Evolutionary conservation across 2,113 vertebrate genomes (phyloP), one percentile per base, ranked within the genome.

Genomic region (Thinocorus orbignyianus): DNA sequence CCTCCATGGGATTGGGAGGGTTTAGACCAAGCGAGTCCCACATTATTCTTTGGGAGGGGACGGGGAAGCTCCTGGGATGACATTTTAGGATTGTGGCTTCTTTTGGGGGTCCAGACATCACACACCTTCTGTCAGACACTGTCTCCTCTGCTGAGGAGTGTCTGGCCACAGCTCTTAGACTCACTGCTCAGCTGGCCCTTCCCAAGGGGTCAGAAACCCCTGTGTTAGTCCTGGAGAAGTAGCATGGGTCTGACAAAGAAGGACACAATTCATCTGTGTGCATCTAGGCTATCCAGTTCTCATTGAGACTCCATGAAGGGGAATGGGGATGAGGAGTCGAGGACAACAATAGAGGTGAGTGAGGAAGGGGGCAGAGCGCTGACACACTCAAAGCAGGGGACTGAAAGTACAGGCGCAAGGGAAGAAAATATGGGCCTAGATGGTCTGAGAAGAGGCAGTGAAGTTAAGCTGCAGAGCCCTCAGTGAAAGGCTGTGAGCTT

Each of bases 261-360:
- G 28, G 31, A 57, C 44, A 17, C 20, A 65, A 8, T 7, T 44
- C 37, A 24, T 16, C 44, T 42, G 2, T 68, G 19, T 90, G 35
- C 6, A 9, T 3, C 42, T 57, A 35, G 30, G 10, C 33, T 68
- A 11, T 66, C 9, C 16, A 5, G 23, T 88, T 54, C 46, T 61
- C 20, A 2, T 3, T 48, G 51, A 10, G 41, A 17, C n/a, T 51
- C 25, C 1, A 0, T 51, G 22, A 78, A 48, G 33, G 61, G 33
- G 57, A 44, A 48, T 48, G 48, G 35, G 42, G 11, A 39, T 70
- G 26, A 78, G 33, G 70, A 87, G 68, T 48, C 16, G 22, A 78
- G 64, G 68, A 33, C 58, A 64, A 39, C 39, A 44, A 64, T 15
- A 79, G 35, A 81, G 23, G 12, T 73, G 42, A 66, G n/a, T 48